Conservation (phyloP, 2,888 invertebrate species). For the Strigamia crassipes region DNA sequence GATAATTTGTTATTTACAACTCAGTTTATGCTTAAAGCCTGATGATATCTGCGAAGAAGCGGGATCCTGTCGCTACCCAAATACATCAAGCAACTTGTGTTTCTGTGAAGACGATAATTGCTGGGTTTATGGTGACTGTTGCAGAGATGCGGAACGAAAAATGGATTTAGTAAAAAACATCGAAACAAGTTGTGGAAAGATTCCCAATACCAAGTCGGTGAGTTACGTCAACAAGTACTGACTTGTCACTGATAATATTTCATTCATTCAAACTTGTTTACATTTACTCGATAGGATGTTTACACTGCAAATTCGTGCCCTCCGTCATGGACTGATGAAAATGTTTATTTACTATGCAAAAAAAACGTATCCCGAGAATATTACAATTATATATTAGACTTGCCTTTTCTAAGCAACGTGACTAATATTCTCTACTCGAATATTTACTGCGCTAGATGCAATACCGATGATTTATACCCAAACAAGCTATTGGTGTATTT, state of each 20-base stretch:
- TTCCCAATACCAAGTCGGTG: neutral
- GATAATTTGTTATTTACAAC: neutral
- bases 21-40: neutral
- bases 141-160: neutral
- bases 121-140: neutral
- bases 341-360: slow-evolving; percentile 52
- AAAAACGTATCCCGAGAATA: slow-evolving; percentile 47
- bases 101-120: neutral
- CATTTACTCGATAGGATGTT: neutral
- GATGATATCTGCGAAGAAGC: neutral
- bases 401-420: slow-evolving; percentile 49
- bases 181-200: neutral
- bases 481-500: neutral
- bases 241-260: neutral
- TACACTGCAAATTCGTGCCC: slow-evolving; percentile 60
- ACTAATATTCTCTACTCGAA: slow-evolving; percentile 53
- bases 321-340: slow-evolving; percentile 56
- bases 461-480: slow-evolving; percentile 50
- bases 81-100: neutral
- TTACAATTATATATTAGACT: slow-evolving; percentile 41
- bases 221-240: neutral
- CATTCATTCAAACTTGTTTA: neutral
- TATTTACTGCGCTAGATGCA: slow-evolving; percentile 55
- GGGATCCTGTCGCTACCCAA: neutral
- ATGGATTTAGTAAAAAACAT: neutral